phyloP scores from a whole-genome alignment of 2,797 vertebrate species.

The Peromyscus nudipes region DNA sequence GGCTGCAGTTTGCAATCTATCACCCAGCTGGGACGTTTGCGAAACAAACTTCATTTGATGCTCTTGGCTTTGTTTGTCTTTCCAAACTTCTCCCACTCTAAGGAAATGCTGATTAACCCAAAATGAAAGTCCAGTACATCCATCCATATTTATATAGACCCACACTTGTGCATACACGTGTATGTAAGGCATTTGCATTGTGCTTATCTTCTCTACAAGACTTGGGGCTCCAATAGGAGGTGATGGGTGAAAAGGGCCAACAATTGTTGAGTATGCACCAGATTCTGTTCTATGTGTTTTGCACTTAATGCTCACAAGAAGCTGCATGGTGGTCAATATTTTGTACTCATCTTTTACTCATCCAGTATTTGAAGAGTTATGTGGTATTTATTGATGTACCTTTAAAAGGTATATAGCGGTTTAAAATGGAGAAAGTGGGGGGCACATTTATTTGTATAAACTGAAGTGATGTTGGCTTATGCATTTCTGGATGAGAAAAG shows the following conservation, averaged over 20 bases:
- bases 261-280: neutral
- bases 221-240: neutral
- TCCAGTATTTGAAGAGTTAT: neutral
- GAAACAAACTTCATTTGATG: constrained; percentile 52
- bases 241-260: neutral
- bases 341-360: neutral
- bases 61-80: neutral
- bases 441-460: constrained; percentile 89
- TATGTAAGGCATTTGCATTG: neutral
- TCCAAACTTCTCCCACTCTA: constrained; percentile 34
- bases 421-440: neutral
- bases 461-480: constrained; percentile 97
- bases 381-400: neutral
- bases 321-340: neutral
- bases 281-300: constrained; percentile 14
- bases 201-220: neutral
- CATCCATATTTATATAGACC: neutral
- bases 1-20: constrained; percentile 23
- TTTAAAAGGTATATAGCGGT: neutral
- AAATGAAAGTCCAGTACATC: constrained; percentile 17
- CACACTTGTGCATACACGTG: too few relatives aligned
- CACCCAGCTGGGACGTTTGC: constrained; percentile 10
- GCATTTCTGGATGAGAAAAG: constrained; percentile 98
- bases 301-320: neutral
- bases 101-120: constrained; percentile 37